Evolutionary conservation across 2,797 vertebrate species (phyloP), one percentile per base, ranked within the genome.

Genomic region (Channallabes apus): DNA sequence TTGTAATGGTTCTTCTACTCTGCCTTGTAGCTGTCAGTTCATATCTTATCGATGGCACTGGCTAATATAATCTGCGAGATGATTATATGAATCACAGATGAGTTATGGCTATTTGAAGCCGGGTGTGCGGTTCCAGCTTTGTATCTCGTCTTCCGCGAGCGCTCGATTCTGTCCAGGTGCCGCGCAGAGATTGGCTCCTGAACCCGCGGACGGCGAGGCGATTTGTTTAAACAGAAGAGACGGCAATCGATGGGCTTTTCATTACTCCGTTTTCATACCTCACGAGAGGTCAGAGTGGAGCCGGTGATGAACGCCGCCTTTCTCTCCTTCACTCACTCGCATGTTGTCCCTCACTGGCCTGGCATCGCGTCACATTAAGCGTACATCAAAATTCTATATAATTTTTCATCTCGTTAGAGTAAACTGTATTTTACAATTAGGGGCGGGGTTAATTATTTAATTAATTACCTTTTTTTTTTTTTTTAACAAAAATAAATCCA

Each of bases 191-290:
- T 92, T 92, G 88, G 90, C 89, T 92, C 89, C 88, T 83, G 88
- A 90, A 90, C 90, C 87, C 80, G 85, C 73, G 90, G 89, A 88
- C 87, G 81, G 89, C 82, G 89, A 91, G 92, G 92, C 86, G 92
- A 93, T 95, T 92, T 93, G 90, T 95, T 93, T 94, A 89, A 94
- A 93, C 93, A 93, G 92, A 94, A 94, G 93, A 87, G 87, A 91
- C 89, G 83, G 82, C 85, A 89, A 94, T 96, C 95, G 86, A 95
- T 95, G 91, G 89, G 88, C 93, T 94, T 95, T 95, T 96, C 94
- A 95, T 95, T 94, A 94, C 93, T 95, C 92, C 92, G 92, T 94
- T 94, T 95, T 94, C 91, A 94, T 94, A 91, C 91, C 90, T 92
- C 92, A 90, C 91, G 27, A 69, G 90, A 91, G 91, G 89, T 88